Evolutionary conservation across 2,888 invertebrate species (phyloP), one percentile per base, ranked within the genome.

Genomic region (Lithophane socia): DNA sequence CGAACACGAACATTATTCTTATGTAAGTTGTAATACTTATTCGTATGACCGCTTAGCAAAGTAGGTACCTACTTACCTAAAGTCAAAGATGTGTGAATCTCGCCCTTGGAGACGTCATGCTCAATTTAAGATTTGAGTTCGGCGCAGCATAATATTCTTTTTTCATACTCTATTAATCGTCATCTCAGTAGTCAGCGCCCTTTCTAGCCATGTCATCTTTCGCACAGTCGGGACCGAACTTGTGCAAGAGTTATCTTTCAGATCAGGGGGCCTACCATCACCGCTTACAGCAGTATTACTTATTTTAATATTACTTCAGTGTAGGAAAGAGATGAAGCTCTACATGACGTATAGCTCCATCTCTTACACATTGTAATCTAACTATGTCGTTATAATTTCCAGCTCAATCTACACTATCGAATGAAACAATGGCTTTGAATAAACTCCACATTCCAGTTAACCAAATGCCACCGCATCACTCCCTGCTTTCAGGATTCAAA

Each of bases 381-480:
- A 9, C 47, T 44, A 60, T 37, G 47, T 47, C 44, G 10, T 80
- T 73, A 24, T 68, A 66, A 67, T 73, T 90, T 91, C 44, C 92
- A 93, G 94, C 88, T 58, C 88, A 87, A 60, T 76, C 90, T 1
- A 86, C 91, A 18, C 60, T 90, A 64, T 89, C 91, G 0, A 89
- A 88, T 16, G 91, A 93, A 42, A 89, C 89, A 37, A 81, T 88
- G 42, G 85, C 84, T 21, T 37, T 91, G 54, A 92, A 91, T 68
- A 91, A 89, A 66, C 67, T 87, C n/a, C 88, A 85, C 12, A 64
- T 80, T 10, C 64, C 86, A 44, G 88, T 89, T 24, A 90, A 73
- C 54, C 74, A 86, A 54, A 86, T 75, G 29, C 78, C 87, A 16
- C 49, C 69, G 5, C 79, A 80, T 7, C 77, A 79, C 21, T 82